Conservation (phyloP, 2,113 vertebrate genomes). For the Potamarius usumacintae region DNA sequence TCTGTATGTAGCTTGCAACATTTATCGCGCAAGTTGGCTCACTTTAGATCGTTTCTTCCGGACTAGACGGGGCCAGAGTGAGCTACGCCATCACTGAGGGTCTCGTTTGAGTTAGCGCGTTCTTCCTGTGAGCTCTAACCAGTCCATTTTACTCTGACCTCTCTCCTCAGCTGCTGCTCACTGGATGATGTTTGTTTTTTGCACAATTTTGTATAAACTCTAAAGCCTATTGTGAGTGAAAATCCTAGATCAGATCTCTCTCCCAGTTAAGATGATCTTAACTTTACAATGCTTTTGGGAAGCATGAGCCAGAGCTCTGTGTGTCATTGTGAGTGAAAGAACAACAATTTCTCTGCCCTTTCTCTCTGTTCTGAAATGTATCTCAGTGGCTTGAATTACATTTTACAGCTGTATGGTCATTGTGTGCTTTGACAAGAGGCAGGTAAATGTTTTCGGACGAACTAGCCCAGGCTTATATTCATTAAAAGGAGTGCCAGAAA, state of each 20-base stretch:
- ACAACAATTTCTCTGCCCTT: not conserved
- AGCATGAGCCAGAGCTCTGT: not conserved
- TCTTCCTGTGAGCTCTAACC: not conserved
- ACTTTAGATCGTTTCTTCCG: too few relatives aligned
- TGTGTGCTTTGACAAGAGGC: slow-evolving; percentile 8
- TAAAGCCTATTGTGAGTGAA: not conserved
- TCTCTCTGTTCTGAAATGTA: not conserved
- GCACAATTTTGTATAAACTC: not conserved
- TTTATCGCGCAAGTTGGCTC: too few relatives aligned
- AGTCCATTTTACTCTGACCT: not conserved
- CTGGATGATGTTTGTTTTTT: not conserved
- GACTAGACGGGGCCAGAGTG: too few relatives aligned
- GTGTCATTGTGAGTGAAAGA: not conserved
- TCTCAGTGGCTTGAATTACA: slow-evolving; percentile 11
- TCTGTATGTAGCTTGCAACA: too few relatives aligned
- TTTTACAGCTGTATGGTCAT: not conserved
- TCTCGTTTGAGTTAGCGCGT: not conserved
- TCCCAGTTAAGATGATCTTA: not conserved
- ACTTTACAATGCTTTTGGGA: not conserved
- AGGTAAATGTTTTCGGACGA: not conserved
- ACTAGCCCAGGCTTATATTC: slow-evolving; percentile 1
- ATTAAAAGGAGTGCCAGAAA: not conserved
- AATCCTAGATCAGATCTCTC: not conserved
- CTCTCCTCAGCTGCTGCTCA: not conserved
- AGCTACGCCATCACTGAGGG: too few relatives aligned